Base-by-base conservation (phyloP, 2,888 invertebrate genomes). In the Acronicta leporina region DNA sequence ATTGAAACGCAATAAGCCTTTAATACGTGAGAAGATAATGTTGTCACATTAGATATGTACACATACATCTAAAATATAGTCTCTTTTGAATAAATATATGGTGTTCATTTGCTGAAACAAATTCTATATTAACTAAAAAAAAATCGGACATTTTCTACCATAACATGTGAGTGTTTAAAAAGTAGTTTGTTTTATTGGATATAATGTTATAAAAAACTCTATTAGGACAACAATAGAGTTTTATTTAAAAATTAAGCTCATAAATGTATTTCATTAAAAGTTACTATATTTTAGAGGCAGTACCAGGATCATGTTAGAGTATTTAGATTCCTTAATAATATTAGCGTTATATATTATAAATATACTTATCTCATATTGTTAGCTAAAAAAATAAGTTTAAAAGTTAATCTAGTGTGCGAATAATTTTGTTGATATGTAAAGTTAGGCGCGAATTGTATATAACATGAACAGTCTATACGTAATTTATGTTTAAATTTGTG, bases 361-460 rank as follows among this genome's bases (percentile, higher is more conserved):
- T 87, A 88, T 80, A 81, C 76, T 69, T 81, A 89, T 92, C 91
- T 91, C 88, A 87, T 92, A 92, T 85, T 88, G 85, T 91, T 91
- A 92, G 90, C 86, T 88, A 87, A 87, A 87, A 72, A 73, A 83
- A 83, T 88, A 91, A 88, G 88, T 88, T 88, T 78, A 81, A 82
- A 82, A 81, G 75, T n/a, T n/a, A 77, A 77, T 74, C 75, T 79
- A 77, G 74, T 82, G 87, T 86, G 87, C 77, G 83, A 83, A 82
- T 87, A 87, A 85, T 86, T 83, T 84, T 88, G 87, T 82, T 84
- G 79, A 55, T 74, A 67, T 67, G 63, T 72, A 62, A 69, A 58
- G 51, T 60, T 76, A 63, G 79, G 50, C 51, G 49, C 41, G 62
- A 55, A 60, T 63, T 77, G 76, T 77, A 77, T 76, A 78, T 76